These are phyloP conservation scores for Gasterosteus aculeatus DNA, from an alignment of 2,113 vertebrate species.

Conservation along the genomic window DNA sequence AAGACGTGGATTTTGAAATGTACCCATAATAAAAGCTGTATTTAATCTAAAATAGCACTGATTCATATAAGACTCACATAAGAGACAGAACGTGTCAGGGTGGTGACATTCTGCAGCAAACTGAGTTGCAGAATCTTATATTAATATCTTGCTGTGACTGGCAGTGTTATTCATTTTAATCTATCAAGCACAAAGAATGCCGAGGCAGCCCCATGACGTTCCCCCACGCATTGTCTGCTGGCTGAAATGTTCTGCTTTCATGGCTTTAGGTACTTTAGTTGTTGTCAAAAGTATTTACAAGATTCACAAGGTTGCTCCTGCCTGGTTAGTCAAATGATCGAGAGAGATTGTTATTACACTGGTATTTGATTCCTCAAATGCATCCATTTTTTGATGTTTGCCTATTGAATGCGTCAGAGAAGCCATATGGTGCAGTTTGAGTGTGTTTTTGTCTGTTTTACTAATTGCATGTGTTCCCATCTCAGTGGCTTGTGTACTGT, in stretches of 20 bases:
- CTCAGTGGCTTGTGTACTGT: slow-evolving; percentile 28
- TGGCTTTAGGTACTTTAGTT: not conserved
- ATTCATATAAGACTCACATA: not conserved
- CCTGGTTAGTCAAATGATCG: not conserved
- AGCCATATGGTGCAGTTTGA: not conserved
- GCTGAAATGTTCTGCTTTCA: not conserved
- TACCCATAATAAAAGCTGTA: not conserved
- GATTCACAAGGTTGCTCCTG: not conserved
- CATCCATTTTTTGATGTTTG: not conserved
- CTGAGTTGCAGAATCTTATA: slow-evolving; percentile 30
- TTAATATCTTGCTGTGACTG: slow-evolving; percentile 17
- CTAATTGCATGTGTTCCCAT: slow-evolving; percentile 47
- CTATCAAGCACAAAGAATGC: slow-evolving; percentile 7
- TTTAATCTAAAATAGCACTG: slow-evolving; percentile 5
- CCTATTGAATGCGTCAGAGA: not conserved
- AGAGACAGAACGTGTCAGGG: not conserved
- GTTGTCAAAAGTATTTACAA: not conserved
- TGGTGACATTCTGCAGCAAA: slow-evolving; percentile 33
- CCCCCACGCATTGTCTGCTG: not conserved
- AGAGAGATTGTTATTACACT: not conserved
- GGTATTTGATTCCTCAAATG: not conserved
- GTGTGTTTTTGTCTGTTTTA: slow-evolving; percentile 4
- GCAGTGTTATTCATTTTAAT: slow-evolving; percentile 26
- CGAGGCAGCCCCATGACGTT: not conserved
- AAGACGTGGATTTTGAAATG: slow-evolving; percentile 11